Base-by-base conservation (phyloP, 2,888 invertebrate genomes). In the Eutolmus rufibarbis region DNA sequence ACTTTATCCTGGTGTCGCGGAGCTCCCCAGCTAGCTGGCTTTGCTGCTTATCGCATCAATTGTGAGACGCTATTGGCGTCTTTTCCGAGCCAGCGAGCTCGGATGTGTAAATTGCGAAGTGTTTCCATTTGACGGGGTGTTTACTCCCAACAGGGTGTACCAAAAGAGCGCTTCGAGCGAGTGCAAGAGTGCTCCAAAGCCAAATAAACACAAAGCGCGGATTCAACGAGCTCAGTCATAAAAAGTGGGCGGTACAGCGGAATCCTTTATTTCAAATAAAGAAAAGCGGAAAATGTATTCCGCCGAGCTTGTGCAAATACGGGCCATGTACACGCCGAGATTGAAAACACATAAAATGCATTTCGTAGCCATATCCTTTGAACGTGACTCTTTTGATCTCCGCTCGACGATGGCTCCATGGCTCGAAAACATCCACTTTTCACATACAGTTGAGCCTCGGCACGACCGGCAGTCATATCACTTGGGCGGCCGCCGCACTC, bases 301-400 rank as follows among this genome's bases (percentile, higher is more conserved):
- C 84, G 23, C 37, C 66, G 40, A 84, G 66, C 66, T 81, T 84
- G 84, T 84, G 84, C 84, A 84, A 84, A 84, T 84, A 84, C 37
- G 84, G 57, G 46, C n/a, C 43, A 37, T 74, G 46, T 74, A 40
- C 84, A 84, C 57, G 84, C 46, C 40, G 85, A 86, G 85, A 86
- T 86, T 86, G 74, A 86, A 86, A 86, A 86, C 74, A 74, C 74
- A 74, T 74, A 74, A 86, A 86, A 86, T 86, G 86, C 86, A 86
- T 86, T 86, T 86, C 76, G 34, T 37, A 76, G 86, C 76, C 51
- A 86, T 86, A 76, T 86, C 76, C 51, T 86, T 86, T 86, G 86
- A 86, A 86, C 86, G 86, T 86, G 86, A 76, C 76, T 76, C 74
- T 76, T 86, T 86, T 86, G 86, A 86, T 86, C 86, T 86, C 46